Evolutionary conservation across 2,113 vertebrate genomes (phyloP), one percentile per base, ranked within the genome.

Genomic region (Halcyon malimbica): DNA sequence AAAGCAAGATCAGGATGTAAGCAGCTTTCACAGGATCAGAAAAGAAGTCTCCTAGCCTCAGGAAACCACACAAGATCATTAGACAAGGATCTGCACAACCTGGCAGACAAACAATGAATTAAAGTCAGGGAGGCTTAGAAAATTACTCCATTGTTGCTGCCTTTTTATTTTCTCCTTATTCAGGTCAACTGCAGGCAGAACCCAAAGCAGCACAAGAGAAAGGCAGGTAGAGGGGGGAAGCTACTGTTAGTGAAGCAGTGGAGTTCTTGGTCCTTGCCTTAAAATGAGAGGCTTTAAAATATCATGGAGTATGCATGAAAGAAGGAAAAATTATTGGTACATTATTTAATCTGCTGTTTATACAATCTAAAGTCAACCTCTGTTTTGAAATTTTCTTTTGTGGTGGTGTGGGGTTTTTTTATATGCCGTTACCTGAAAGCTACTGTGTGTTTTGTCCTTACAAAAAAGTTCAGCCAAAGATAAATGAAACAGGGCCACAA

Each of bases 221-320:
- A 46, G 71, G 57, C 46, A n/a, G 17, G 60, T 25, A 39, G 67
- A 60, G 41, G 15, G 12, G 48, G 31, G 31, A 74, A 70, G 33
- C 42, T 63, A 18, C 46, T 23, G 20, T 4, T 14, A 67, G 42
- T 15, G 17, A 39, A 78, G 56, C 59, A 56, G 42, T 5, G 4
- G 44, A 0, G 2, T 82, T 89, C 59, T 64, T 28, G 33, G 54
- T 59, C 54, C 2, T 0, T 57, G 41, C 80, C 37, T 50, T 89
- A 13, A 9, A 67, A 46, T 2, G 29, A 10, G 23, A 69, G 19
- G 10, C 56, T 85, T 78, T 65, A 51, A 69, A 85, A 70, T 70
- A 37, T 19, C 0, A 0, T 25, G 23, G 28, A 29, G 26, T 39
- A 6, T 2, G 6, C 3, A 1, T 19, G 53, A 73, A 82, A 74